A percentile compares a stretch with the other conserved stretches of the same genome.
Evolutionary conservation across 2,113 vertebrate genomes (phyloP).

Genomic region (Condylura cristata): DNA sequence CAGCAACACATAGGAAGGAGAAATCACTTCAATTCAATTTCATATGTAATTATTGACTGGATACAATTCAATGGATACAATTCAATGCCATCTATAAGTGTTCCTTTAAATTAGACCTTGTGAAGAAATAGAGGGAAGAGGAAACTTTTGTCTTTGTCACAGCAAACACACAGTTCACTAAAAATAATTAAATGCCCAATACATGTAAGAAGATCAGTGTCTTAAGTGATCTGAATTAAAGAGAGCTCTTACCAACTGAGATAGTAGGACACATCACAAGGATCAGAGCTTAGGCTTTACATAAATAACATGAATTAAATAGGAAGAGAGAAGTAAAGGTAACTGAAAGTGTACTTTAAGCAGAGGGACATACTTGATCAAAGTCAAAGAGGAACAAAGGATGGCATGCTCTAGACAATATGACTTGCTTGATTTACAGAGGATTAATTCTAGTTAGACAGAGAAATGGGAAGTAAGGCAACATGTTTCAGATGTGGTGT

Average conservation of each 20-base stretch:
- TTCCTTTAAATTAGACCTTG: neutral
- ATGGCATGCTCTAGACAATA: neutral
- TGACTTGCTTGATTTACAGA: neutral
- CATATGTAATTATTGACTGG: neutral
- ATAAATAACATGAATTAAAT: neutral
- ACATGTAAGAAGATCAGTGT: neutral
- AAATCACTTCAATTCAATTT: neutral
- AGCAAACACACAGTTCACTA: neutral
- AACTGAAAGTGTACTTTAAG: neutral
- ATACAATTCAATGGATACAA: neutral
- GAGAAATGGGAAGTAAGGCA: neutral
- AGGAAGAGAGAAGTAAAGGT: neutral
- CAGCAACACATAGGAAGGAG: neutral
- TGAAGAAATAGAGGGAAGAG: neutral
- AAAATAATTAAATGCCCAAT: neutral
- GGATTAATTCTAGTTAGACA: neutral
- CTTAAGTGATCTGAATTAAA: neutral
- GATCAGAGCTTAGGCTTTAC: neutral
- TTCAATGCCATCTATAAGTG: neutral
- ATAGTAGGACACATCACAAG: neutral
- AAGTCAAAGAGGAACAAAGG: neutral
- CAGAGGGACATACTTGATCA: rapidly evolving
- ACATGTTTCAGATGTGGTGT: neutral
- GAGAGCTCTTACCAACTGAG: neutral
- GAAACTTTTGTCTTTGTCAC: neutral